These are phyloP conservation scores for Enteromius anoplus DNA, from an alignment of 2,797 vertebrate genomes.

Conservation along the genomic window DNA sequence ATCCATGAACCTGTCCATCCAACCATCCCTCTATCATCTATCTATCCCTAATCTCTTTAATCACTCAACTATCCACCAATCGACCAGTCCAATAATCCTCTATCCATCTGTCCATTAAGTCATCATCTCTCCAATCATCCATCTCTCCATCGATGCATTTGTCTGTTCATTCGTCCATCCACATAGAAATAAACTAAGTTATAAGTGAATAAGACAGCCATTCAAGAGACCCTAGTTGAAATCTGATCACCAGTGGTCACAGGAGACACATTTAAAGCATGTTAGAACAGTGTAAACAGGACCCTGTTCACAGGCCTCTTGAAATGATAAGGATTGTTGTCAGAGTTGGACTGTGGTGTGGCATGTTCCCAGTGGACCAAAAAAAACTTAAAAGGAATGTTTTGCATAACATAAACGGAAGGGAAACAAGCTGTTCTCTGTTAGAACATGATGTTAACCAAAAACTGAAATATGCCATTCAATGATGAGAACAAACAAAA, in stretches of 20 bases:
- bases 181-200: neutral
- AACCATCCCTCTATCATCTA: neutral
- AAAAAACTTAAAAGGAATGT: constrained; percentile 21
- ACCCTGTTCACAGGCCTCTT: constrained; percentile 7
- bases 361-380: neutral
- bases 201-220: neutral
- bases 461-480: neutral
- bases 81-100: no score
- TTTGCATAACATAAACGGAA: constrained; percentile 5
- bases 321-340: constrained; percentile 32
- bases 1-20: no score
- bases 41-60: neutral
- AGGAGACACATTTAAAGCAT: constrained; percentile 1
- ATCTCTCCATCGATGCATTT: neutral
- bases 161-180: neutral
- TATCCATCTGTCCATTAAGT: no score
- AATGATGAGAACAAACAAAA: neutral
- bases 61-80: no score
- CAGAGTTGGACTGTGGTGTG: constrained; percentile 14
- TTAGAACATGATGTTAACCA: constrained; percentile 7
- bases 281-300: neutral
- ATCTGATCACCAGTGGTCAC: neutral
- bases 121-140: neutral
- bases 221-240: neutral
- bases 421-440: neutral